A percentile compares a stretch with the other conserved stretches of the same genome.
Conservation (phyloP, 2,797 vertebrate genomes). For the Sebastes cheni region DNA sequence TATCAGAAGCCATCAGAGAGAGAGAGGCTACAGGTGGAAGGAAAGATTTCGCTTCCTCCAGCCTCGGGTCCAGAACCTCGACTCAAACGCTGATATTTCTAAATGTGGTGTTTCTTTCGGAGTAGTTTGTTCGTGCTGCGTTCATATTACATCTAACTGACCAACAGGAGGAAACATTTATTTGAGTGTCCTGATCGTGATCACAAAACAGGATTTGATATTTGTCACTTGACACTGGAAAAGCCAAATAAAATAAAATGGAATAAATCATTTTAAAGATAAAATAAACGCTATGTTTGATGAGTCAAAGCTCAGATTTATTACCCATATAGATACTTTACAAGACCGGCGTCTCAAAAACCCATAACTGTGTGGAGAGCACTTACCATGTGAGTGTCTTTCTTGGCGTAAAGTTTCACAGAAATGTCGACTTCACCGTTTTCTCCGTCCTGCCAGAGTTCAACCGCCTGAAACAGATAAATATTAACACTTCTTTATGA, state of each 20-base stretch:
- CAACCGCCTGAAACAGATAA: constrained; percentile 77
- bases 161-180: neutral
- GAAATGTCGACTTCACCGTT: constrained; percentile 85
- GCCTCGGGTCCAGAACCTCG: neutral
- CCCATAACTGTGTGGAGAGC: neutral
- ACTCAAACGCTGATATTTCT: neutral
- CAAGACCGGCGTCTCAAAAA: neutral
- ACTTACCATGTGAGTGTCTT: constrained; percentile 90
- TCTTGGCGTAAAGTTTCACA: constrained; percentile 87
- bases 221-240: neutral
- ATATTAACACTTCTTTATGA: neutral
- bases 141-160: neutral
- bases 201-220: neutral
- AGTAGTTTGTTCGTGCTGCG: neutral
- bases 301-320: neutral
- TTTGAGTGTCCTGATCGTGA: neutral
- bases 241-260: neutral
- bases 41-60: neutral
- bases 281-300: neutral
- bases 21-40: constrained; percentile 17
- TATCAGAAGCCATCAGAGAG: constrained; percentile 13
- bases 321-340: neutral
- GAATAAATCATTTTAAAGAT: neutral
- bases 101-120: neutral
- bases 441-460: constrained; percentile 88